phyloP scores from a whole-genome alignment of 2,888 invertebrate genomes.

The Acleris laterana region DNA sequence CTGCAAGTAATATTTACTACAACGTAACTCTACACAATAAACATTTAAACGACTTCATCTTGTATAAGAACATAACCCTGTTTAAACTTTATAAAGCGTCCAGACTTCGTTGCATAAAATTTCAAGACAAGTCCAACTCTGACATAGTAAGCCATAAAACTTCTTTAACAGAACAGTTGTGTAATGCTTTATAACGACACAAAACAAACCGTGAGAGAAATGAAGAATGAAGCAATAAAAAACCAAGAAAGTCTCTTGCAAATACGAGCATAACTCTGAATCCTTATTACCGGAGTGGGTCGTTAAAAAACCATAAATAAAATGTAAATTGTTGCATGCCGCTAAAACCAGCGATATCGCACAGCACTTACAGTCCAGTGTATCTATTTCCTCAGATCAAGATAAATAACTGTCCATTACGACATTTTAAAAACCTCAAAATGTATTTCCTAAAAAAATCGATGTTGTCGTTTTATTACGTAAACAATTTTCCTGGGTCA shows the following conservation, averaged over 20 bases:
- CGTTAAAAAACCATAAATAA: slow-evolving; percentile 51
- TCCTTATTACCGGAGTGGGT: slow-evolving; percentile 44
- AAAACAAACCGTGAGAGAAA: slow-evolving; percentile 33
- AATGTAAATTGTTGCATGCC: slow-evolving; percentile 46
- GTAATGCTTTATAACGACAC: slow-evolving; percentile 27
- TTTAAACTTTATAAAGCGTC: too few relatives aligned
- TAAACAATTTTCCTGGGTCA: too few relatives aligned
- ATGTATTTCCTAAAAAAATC: too few relatives aligned
- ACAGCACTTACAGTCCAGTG: slow-evolving; percentile 5
- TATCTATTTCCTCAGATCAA: not conserved
- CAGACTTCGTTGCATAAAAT: slow-evolving; percentile 3
- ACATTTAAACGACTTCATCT: too few relatives aligned
- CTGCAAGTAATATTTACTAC: too few relatives aligned
- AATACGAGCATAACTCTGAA: slow-evolving; percentile 37
- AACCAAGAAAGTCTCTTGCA: slow-evolving; percentile 36
- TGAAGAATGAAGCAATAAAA: slow-evolving; percentile 39
- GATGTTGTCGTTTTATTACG: too few relatives aligned
- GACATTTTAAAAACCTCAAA: too few relatives aligned
- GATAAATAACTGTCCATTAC: too few relatives aligned
- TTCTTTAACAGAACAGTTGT: slow-evolving; percentile 30
- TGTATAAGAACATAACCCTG: too few relatives aligned
- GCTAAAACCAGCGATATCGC: slow-evolving; percentile 43
- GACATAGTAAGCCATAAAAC: slow-evolving; percentile 17
- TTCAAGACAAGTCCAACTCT: slow-evolving; percentile 15
- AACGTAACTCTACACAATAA: too few relatives aligned